Conservation (phyloP, 2,888 invertebrate species). For the Ormyrus rosae region DNA sequence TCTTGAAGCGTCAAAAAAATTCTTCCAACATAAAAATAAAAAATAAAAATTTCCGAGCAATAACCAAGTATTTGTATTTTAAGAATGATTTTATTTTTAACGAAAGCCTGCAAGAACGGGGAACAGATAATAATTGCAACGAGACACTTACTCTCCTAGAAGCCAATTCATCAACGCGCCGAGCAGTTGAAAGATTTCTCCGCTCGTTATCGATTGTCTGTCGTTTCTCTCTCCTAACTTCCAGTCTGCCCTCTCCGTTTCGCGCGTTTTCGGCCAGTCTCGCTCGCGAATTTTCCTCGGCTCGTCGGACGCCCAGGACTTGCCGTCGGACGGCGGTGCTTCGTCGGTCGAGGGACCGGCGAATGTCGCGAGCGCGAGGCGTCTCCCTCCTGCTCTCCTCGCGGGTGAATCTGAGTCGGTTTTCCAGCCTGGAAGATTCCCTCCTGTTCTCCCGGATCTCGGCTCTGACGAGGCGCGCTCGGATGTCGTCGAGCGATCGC, state of each 20-base stretch:
- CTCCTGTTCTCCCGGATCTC: not conserved
- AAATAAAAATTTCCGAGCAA: too few relatives aligned
- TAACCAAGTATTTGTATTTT: too few relatives aligned
- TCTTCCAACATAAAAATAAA: too few relatives aligned
- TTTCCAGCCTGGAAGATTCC: not conserved
- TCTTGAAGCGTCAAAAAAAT: too few relatives aligned
- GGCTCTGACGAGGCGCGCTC: not conserved
- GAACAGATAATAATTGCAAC: too few relatives aligned
- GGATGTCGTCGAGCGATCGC: conserved; percentile 7
- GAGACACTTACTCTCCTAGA: not conserved
- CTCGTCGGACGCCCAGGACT: too few relatives aligned
- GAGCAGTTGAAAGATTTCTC: not conserved
- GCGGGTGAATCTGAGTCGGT: not conserved
- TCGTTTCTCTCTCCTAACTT: conserved; percentile 51
- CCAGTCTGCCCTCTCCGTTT: conserved; percentile 23
- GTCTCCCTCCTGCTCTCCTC: not conserved
- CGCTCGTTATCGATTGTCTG: conserved; percentile 42
- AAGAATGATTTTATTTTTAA: too few relatives aligned
- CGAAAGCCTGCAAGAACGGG: too few relatives aligned
- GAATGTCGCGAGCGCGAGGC: not conserved
- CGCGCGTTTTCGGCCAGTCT: not conserved
- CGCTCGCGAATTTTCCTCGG: too few relatives aligned
- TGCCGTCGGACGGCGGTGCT: not conserved
- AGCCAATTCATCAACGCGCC: not conserved
- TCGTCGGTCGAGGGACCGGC: not conserved